Evolutionary conservation across 23 tunicate species (phyloP).

Genomic region (Trididemnum clinides): DNA sequence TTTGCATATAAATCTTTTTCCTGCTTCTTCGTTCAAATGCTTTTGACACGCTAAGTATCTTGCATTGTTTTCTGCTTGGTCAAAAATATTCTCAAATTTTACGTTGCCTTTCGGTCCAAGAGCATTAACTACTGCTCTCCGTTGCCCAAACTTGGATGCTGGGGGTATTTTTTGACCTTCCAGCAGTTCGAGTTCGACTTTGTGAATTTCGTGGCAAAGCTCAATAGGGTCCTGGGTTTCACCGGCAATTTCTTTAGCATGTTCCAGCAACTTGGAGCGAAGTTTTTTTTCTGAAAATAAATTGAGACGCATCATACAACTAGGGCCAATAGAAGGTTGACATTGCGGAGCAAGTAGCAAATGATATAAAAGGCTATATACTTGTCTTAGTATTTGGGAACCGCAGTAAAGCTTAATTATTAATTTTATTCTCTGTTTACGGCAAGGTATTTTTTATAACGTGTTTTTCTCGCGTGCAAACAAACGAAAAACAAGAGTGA

Average conservation of each 20-base stretch:
- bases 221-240: constrained; percentile 43
- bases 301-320: too few relatives aligned
- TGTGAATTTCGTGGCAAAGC: constrained; percentile 9
- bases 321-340: too few relatives aligned
- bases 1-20: background rate
- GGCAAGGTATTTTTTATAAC: too few relatives aligned
- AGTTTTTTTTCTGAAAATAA: constrained; percentile 5
- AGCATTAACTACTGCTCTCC: background rate
- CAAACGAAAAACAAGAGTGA: too few relatives aligned
- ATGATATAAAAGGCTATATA: too few relatives aligned
- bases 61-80: constrained; percentile 25
- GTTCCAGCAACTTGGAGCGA: background rate
- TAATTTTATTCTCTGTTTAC: too few relatives aligned
- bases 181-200: constrained; percentile 34
- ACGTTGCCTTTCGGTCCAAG: constrained; percentile 34
- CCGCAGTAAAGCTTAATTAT: too few relatives aligned
- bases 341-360: too few relatives aligned
- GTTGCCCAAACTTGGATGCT: background rate
- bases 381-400: too few relatives aligned
- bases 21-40: background rate
- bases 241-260: constrained; percentile 22
- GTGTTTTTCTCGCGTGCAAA: too few relatives aligned
- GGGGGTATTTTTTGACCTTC: constrained; percentile 13
- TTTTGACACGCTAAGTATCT: background rate
- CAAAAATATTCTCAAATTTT: constrained; percentile 21